Conservation (phyloP, 2,888 invertebrate species). For the Cerastoderma edule region DNA sequence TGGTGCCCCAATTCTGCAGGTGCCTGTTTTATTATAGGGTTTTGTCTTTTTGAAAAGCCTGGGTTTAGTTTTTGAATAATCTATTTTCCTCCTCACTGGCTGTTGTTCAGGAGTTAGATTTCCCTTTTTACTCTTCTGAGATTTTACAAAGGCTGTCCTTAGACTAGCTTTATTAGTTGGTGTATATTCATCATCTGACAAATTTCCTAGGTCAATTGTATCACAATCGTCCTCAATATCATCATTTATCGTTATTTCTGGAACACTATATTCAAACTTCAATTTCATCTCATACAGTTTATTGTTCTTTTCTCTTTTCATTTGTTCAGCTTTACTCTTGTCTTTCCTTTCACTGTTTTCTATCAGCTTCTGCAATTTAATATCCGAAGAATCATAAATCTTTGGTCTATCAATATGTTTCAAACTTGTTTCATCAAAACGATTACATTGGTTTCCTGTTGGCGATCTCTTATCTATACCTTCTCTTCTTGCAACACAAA, state of each 20-base stretch:
- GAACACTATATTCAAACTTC: not conserved
- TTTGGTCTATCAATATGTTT: too few species aligned
- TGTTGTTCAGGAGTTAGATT: not conserved
- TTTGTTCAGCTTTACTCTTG: not conserved
- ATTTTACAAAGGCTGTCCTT: conserved; percentile 15
- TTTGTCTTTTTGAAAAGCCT: not conserved
- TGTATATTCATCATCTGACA: conserved; percentile 45
- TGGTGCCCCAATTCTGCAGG: conserved; percentile 40
- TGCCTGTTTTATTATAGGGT: not conserved
- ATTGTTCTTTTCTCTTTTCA: not conserved
- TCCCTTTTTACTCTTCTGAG: conserved; percentile 4
- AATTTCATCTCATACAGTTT: too few species aligned
- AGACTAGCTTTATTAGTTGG: conserved; percentile 24
- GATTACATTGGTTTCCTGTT: too few species aligned
- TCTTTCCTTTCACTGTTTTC: not conserved
- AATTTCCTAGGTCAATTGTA: conserved; percentile 24
- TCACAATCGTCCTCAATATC: conserved; percentile 15
- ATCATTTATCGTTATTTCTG: not conserved
- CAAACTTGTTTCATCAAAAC: too few species aligned
- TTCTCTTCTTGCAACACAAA: too few species aligned
- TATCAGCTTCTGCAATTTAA: not conserved
- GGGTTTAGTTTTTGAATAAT: not conserved
- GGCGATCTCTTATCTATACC: not conserved
- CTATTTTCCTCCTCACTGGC: not conserved
- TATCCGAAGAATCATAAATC: not conserved